phyloP scores from a whole-genome alignment of 2,888 invertebrate species.

The Cremastobaeus sp. region DNA sequence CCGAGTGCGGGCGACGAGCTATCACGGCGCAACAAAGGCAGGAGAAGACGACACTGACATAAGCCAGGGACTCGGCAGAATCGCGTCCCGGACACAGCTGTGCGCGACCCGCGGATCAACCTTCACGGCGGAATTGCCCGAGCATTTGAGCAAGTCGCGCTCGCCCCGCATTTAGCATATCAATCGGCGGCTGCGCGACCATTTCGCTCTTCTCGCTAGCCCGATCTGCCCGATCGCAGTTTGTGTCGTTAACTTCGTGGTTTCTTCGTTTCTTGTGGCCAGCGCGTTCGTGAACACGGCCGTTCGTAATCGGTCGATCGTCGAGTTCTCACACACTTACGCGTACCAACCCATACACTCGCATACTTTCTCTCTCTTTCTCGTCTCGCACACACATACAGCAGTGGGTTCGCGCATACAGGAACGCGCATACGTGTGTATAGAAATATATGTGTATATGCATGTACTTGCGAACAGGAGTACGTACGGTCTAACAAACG shows the following conservation, averaged over 20 bases:
- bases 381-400: neutral
- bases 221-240: neutral
- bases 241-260: slow-evolving; percentile 35
- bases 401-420: neutral
- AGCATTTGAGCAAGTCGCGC: slow-evolving; percentile 11
- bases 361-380: slow-evolving; percentile 10
- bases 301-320: slow-evolving; percentile 56
- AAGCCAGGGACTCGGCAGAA: slow-evolving; percentile 4
- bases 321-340: slow-evolving; percentile 27
- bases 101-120: slow-evolving; percentile 19
- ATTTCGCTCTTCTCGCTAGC: slow-evolving; percentile 6
- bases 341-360: slow-evolving; percentile 5
- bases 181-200: slow-evolving; percentile 36
- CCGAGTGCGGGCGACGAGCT: slow-evolving; percentile 56
- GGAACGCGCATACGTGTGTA: neutral
- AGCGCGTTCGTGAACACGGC: slow-evolving; percentile 47
- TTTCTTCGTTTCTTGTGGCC: slow-evolving; percentile 60
- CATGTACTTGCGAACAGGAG: neutral
- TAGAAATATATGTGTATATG: neutral
- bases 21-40: slow-evolving; percentile 9
- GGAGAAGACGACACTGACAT: neutral
- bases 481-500: slow-evolving; percentile 4
- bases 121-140: slow-evolving; percentile 9
- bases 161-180: neutral
- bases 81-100: slow-evolving; percentile 50